A percentile compares a stretch with the other conserved stretches of the same genome.
Evolutionary conservation across 2,113 vertebrate genomes (phyloP).

Genomic region (Gallinago jamesoni): DNA sequence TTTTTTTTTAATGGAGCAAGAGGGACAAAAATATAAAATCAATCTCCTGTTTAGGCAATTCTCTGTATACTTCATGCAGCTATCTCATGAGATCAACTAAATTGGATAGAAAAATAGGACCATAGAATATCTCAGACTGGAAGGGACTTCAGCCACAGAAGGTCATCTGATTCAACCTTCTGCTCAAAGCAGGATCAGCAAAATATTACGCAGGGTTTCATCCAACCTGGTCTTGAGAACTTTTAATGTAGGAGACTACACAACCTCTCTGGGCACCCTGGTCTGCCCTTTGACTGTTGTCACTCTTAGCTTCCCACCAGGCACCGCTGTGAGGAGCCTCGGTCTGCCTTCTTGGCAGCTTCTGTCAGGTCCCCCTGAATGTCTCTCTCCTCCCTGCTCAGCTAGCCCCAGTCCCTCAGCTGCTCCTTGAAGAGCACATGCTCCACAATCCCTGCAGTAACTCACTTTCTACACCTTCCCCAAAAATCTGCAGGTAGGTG

Average conservation of each 20-base stretch:
- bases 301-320: neutral
- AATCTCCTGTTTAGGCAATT: neutral
- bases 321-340: neutral
- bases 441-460: neutral
- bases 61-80: neutral
- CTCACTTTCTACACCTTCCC: neutral
- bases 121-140: neutral
- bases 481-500: rapidly evolving
- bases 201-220: neutral
- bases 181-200: neutral
- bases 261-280: neutral
- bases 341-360: neutral
- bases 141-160: neutral
- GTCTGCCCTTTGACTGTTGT: rapidly evolving
- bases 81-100: neutral
- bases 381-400: neutral
- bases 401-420: neutral
- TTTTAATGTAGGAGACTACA: neutral
- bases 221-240: neutral
- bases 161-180: neutral
- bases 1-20: neutral
- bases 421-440: neutral
- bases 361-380: neutral
- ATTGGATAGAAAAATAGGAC: neutral
- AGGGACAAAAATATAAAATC: neutral